Evolutionary conservation across 2,797 vertebrate species (phyloP), one percentile per base, ranked within the genome.

Genomic region (Coranthus polyacanthus): DNA sequence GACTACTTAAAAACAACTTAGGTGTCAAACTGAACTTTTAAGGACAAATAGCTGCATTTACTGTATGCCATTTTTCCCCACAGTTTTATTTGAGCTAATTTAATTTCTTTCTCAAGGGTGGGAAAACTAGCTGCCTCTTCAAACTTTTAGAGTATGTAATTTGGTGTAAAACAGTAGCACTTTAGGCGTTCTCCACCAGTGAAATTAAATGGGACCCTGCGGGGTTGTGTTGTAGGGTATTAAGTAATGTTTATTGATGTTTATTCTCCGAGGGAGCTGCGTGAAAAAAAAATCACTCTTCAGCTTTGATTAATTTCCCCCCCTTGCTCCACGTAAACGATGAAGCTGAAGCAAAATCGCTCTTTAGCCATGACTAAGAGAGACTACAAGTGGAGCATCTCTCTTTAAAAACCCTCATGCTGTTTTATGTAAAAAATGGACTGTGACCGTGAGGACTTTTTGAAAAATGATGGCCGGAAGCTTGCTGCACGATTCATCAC

Each of bases 241-340:
- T 94, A 92, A 93, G 89, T 92, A 92, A 93, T 93, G 88, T 91
- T 92, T 92, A 94, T 91, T 92, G 92, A 93, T 92, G 91, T 92
- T 92, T 93, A 91, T 93, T 92, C 91, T 92, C 92, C 38, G 42
- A 89, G 90, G 90, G 90, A 90, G 83, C 82, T 12, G 78, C 50
- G 52, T 69, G 75, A 55, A 53, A 64, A 75, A 83, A 91, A 93
- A 91, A 91, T 86, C 85, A 88, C 89, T 90, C 86, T 88, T 92
- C 90, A 89, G 89, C 86, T 92, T 91, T 91, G 89, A 93, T 94
- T 92, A 92, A 92, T 92, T 91, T 83, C 85, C 85, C 86, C 37
- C 85, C 82, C 74, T 79, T 72, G 75, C 89, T 84, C 80, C 84
- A 82, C 58, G 86, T 92, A 89, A 90, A 89, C 82, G 87, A 92